These are phyloP conservation scores for Sebastes diaconus DNA, from an alignment of 2,797 vertebrate species.

Conservation along the genomic window DNA sequence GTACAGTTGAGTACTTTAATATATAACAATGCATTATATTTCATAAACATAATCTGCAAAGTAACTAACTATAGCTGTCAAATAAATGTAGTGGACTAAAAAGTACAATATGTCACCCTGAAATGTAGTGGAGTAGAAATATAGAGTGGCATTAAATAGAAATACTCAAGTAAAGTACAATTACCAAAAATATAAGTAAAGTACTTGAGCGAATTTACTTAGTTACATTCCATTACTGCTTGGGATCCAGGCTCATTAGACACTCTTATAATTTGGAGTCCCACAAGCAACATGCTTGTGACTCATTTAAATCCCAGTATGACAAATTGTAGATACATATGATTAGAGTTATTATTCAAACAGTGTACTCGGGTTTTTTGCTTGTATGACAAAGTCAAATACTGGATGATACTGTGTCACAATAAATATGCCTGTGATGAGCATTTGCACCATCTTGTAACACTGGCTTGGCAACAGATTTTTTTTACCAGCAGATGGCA, in stretches of 20 bases:
- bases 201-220: neutral
- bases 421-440: neutral
- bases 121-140: neutral
- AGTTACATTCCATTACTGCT: neutral
- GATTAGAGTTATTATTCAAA: neutral
- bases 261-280: neutral
- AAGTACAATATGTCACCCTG: neutral
- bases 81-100: neutral
- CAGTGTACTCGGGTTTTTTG: accelerated
- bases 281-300: neutral
- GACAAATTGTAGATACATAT: neutral
- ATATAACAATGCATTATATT: neutral
- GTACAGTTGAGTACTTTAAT: neutral
- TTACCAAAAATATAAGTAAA: neutral
- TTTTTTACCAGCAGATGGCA: conserved; percentile 55
- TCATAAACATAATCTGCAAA: neutral
- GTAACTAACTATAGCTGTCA: neutral
- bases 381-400: neutral
- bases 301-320: neutral
- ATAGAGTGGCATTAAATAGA: neutral
- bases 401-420: neutral
- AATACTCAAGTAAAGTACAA: neutral
- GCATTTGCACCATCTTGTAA: neutral
- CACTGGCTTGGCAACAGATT: neutral
- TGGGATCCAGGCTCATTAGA: neutral